phyloP scores from a whole-genome alignment of 2,888 invertebrate species.

The Agrotis exclamationis region DNA sequence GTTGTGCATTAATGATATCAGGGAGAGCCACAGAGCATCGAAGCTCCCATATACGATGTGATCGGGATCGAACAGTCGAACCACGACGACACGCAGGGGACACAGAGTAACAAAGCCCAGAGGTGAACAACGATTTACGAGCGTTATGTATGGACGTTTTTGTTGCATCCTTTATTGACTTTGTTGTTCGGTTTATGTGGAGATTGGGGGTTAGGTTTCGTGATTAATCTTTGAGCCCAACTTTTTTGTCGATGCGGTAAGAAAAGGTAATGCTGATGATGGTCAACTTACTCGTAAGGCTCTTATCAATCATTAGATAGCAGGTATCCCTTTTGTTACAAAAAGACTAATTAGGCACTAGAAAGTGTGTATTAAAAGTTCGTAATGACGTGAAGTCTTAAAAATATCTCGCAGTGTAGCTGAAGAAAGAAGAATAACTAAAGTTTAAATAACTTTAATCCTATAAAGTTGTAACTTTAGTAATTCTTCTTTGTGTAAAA shows the following conservation, averaged over 20 bases:
- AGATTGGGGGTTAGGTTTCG: constrained; percentile 30
- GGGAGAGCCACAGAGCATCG: constrained; percentile 65
- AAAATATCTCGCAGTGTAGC: too few relatives aligned
- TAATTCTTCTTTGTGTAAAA: too few relatives aligned
- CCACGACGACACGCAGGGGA: constrained; percentile 77
- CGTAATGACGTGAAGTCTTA: too few relatives aligned
- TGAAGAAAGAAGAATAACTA: too few relatives aligned
- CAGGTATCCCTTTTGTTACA: neutral
- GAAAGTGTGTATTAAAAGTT: too few relatives aligned
- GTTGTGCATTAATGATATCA: constrained; percentile 77
- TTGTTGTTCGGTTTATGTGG: constrained; percentile 52
- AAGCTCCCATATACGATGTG: constrained; percentile 73
- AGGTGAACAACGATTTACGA: constrained; percentile 68
- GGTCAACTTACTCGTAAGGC: neutral
- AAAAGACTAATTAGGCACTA: too few relatives aligned
- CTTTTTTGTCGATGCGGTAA: constrained; percentile 2
- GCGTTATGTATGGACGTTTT: constrained; percentile 65
- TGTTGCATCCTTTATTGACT: constrained; percentile 66
- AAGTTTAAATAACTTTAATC: too few relatives aligned
- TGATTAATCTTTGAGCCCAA: constrained; percentile 8
- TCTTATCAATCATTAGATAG: neutral
- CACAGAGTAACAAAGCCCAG: constrained; percentile 71
- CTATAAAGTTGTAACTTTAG: too few relatives aligned
- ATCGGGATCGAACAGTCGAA: constrained; percentile 71
- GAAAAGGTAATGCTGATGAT: neutral